Evolutionary conservation across 2,888 invertebrate genomes (phyloP), one percentile per base, ranked within the genome.

Genomic region (Ectemnius cavifrons): DNA sequence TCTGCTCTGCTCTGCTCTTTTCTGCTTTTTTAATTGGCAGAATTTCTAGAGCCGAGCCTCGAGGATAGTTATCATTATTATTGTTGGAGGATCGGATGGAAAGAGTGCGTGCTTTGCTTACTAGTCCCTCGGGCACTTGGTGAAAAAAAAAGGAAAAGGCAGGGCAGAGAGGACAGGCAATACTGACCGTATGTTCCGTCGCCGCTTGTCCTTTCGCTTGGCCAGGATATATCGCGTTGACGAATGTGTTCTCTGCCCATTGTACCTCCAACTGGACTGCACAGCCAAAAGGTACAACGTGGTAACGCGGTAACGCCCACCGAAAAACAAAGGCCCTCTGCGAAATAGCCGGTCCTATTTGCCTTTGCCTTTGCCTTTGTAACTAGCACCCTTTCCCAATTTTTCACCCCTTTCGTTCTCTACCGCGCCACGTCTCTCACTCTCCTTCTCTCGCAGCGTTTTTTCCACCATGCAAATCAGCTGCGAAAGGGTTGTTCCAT

Each of bases 381-480:
- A 23, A 23, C 23, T 37, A 11, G 8, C 67, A 49, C 67, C 60
- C 75, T 62, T 18, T 16, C 69, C 52, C 45, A 58, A 80, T 59
- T 71, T 75, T 70, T 67, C 81, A 73, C 76, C 84, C 79, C 77
- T 81, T 84, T 65, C 20, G 57, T 27, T 27, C 52, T 45, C 52
- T 45, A 57, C 56, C 70, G 57, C 63, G 67, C 23, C 23, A 20
- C 20, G 20, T 20, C 20, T 20, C 20, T 20, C 20, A 20, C 20
- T 20, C 20, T 20, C 20, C 20, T 20, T 20, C 20, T 61, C 67
- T 60, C 73, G 60, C 14, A 62, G 16, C 76, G 49, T 67, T 18
- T 67, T 65, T 65, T 60, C 73, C 65, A 76, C 61, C 63, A 89
- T 89, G 89, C 88, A 89, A 89, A 89, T 89, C 80, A 87, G 83